Evolutionary conservation across 2,797 vertebrate species (phyloP).

Genomic region (Poecilia wingei): DNA sequence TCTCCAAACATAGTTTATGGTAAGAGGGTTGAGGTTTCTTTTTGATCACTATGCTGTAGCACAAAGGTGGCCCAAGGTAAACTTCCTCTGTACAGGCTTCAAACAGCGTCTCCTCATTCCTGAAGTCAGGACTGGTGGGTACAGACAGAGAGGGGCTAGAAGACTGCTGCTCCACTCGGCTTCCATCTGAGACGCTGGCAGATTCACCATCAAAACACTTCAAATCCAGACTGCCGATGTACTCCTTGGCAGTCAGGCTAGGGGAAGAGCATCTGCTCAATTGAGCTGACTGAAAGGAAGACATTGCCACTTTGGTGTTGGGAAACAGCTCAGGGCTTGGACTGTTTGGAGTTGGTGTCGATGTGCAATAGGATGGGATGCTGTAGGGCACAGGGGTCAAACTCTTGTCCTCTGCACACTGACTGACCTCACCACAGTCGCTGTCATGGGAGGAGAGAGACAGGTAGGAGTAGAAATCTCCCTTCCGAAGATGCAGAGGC

Average conservation of each 20-base stretch:
- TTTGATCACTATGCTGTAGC: constrained; percentile 75
- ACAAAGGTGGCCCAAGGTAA: constrained; percentile 80
- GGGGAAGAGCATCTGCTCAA: constrained; percentile 9
- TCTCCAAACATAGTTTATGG: constrained; percentile 31
- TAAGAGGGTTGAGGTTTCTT: constrained; percentile 53
- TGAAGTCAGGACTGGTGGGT: constrained; percentile 79
- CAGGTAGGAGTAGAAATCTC: constrained; percentile 97
- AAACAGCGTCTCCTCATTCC: constrained; percentile 89
- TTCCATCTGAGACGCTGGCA: background rate
- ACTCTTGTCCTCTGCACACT: constrained; percentile 86
- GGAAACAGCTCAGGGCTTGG: constrained; percentile 38
- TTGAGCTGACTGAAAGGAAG: constrained; percentile 9
- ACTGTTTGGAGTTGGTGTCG: constrained; percentile 37
- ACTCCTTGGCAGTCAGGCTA: background rate
- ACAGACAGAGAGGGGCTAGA: constrained; percentile 70
- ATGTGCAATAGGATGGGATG: constrained; percentile 37
- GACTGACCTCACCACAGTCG: constrained; percentile 95
- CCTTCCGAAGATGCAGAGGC: constrained; percentile 90
- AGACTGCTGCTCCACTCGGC: background rate
- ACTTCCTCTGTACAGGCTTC: constrained; percentile 90
- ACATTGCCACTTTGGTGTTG: constrained; percentile 5
- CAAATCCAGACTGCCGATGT: background rate
- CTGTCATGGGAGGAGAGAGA: constrained; percentile 98
- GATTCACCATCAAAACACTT: background rate
- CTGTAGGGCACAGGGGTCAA: constrained; percentile 78